A percentile compares a stretch with the other conserved stretches of the same genome.
phyloP scores from a whole-genome alignment of 2,113 vertebrate genomes.

The Archilochus colubris region DNA sequence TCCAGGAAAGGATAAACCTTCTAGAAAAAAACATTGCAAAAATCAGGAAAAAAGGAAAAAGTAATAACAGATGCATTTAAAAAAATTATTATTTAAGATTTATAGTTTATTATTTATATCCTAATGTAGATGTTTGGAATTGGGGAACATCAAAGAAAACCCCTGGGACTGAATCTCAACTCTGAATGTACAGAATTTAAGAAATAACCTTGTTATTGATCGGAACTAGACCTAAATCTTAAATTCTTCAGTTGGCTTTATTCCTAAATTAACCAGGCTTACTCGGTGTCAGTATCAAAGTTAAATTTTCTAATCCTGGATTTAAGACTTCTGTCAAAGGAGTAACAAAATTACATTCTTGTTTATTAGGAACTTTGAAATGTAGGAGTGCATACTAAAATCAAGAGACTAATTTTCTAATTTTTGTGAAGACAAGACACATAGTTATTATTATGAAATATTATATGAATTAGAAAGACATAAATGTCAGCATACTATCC shows the following conservation, averaged over 20 bases:
- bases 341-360: neutral
- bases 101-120: neutral
- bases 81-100: neutral
- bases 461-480: neutral
- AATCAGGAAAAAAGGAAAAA: neutral
- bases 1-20: neutral
- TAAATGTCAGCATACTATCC: neutral
- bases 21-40: neutral
- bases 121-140: neutral
- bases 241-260: neutral
- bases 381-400: neutral
- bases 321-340: neutral
- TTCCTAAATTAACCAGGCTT: neutral
- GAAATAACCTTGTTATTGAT: neutral
- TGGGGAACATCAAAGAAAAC: neutral
- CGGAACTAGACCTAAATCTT: neutral
- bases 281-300: neutral
- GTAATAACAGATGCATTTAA: rapidly evolving
- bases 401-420: neutral
- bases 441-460: neutral
- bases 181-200: neutral
- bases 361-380: neutral
- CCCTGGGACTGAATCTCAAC: neutral
- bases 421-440: neutral
- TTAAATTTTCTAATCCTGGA: neutral